phyloP scores from a whole-genome alignment of 2,113 vertebrate genomes.

The Oenanthe oenanthe region DNA sequence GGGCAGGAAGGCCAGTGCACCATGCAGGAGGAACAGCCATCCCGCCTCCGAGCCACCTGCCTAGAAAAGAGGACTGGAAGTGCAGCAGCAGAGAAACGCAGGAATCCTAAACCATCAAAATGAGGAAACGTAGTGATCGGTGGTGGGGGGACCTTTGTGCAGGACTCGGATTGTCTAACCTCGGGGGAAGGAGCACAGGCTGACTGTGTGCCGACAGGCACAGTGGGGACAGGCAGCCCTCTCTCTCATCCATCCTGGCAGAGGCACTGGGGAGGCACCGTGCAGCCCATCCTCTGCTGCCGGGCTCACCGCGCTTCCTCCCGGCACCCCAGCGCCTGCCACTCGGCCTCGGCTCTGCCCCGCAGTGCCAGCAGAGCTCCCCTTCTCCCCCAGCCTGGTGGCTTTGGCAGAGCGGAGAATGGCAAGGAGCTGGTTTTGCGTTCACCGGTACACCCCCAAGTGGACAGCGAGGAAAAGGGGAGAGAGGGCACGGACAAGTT shows the following conservation, averaged over 20 bases:
- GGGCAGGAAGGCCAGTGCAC: not conserved
- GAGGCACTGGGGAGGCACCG: not conserved
- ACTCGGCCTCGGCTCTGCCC: not conserved
- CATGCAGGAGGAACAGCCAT: not conserved
- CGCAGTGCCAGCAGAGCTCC: not conserved
- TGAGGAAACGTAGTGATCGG: not conserved
- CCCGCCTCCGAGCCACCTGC: not conserved
- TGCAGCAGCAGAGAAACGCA: not conserved
- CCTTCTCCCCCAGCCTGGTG: not conserved
- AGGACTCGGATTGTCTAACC: not conserved
- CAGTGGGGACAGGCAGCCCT: no score
- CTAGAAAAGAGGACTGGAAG: not conserved
- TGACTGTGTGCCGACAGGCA: not conserved
- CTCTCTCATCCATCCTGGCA: not conserved
- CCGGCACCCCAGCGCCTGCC: not conserved
- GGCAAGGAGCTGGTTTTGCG: not conserved
- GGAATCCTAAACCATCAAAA: not conserved
- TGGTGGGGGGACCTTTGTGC: not conserved
- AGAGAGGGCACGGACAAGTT: not conserved
- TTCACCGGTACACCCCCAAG: slow-evolving; percentile 4
- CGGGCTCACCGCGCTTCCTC: not conserved
- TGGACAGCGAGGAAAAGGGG: not conserved
- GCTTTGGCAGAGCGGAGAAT: not conserved
- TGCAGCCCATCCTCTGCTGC: not conserved
- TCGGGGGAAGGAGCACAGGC: not conserved